A percentile compares a stretch with the other conserved stretches of the same genome.
phyloP scores from a whole-genome alignment of 2,797 vertebrate species.

The Sebastes iracundus region DNA sequence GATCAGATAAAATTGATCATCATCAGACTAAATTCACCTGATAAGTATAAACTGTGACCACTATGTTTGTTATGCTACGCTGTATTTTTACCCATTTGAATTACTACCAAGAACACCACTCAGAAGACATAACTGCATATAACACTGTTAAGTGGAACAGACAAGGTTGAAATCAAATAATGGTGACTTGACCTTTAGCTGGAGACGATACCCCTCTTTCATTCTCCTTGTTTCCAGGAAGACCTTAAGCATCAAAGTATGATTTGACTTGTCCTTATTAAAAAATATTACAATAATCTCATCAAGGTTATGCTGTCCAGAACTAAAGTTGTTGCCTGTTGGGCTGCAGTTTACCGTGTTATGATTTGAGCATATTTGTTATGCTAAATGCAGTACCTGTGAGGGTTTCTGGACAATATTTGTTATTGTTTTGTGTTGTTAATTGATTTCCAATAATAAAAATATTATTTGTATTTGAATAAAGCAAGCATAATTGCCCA shows the following conservation, averaged over 20 bases:
- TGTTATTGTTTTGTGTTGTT: no score
- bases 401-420: no score
- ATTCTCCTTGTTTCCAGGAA: not conserved
- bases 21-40: not conserved
- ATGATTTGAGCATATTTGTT: no score
- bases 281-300: not conserved
- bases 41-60: not conserved
- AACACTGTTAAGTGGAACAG: not conserved
- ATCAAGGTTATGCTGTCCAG: not conserved
- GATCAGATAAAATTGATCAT: not conserved
- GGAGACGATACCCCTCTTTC: not conserved
- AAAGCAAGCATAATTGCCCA: no score
- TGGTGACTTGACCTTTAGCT: not conserved
- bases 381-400: no score
- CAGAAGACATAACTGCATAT: not conserved
- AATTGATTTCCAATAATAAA: no score
- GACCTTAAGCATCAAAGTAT: slow-evolving; percentile 12
- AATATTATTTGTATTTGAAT: no score
- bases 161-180: not conserved
- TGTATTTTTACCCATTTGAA: not conserved
- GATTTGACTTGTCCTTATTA: slow-evolving; percentile 23
- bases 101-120: not conserved
- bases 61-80: not conserved
- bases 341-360: no score
- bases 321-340: not conserved